Evolutionary conservation across 2,888 invertebrate genomes (phyloP), one percentile per base, ranked within the genome.

Genomic region (Ceratothoa steindachneri): DNA sequence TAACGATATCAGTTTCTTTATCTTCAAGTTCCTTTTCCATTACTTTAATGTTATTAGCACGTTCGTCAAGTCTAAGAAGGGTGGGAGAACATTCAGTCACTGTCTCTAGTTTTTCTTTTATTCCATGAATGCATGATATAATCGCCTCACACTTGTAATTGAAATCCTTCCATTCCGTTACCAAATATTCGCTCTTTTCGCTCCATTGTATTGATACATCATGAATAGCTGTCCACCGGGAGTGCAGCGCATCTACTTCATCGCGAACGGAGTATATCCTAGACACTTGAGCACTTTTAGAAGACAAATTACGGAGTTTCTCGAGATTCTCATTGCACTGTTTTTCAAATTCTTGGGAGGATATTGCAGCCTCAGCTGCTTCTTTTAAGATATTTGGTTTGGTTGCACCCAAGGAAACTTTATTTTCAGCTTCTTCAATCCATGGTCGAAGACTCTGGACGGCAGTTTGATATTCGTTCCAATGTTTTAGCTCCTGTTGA

Each of bases 391-490:
- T 90, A 2, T 88, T 85, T 22, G 95, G 94, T 84, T 93, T 93
- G 3, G 90, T 88, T 7, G 89, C 84, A 28, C 89, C 89, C 77
- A 87, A 87, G 22, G 89, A 88, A 29, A 93, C 88, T 85, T 90
- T 91, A n/a, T 90, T 85, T 86, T 96, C 95, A 22, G 93, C 92
- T 83, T 92, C 88, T 83, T 94, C 92, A 72, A 97, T 89, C 91
- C 95, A 93, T 0, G 95, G 94, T 83, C 91, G 91, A 30, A 94
- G 81, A 41, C 83, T 82, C 30, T 72, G 72, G n/a, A 79, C 68
- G 72, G 89, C 90, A 64, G 88, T 87, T 84, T 94, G 92, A 84
- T 93, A 94, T 81, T 90, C 89, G 82, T 93, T 90, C 92, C 93
- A 95, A 80, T 91, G 91, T 51, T 89, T 88, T 66, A 95, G 86